Conservation (phyloP, 2,797 vertebrate species). For the Melanotaenia maccullochi region DNA sequence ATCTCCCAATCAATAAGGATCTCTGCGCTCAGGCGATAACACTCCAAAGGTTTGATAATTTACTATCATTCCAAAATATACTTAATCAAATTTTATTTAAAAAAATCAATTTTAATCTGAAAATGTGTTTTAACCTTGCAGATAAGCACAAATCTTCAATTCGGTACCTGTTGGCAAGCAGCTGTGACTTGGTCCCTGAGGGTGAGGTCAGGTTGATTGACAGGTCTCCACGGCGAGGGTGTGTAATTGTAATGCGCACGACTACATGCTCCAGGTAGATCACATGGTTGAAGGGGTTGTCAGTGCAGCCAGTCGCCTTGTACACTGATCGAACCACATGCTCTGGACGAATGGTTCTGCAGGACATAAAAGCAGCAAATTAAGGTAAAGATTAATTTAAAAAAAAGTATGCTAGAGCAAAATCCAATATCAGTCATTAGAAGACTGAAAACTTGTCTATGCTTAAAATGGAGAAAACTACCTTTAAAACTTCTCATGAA, state of each 20-base stretch:
- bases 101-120: not conserved
- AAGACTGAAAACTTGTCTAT: not conserved
- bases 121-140: not conserved
- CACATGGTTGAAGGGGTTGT: constrained; percentile 94
- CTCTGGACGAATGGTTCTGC: constrained; percentile 96
- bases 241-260: constrained; percentile 95
- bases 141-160: not conserved
- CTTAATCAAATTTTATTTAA: not conserved
- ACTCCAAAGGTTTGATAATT: not conserved
- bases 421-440: not conserved
- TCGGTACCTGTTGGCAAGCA: constrained; percentile 95
- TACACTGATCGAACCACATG: constrained; percentile 95
- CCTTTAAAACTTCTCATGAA: not conserved
- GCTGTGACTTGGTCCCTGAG: constrained; percentile 97
- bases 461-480: not conserved
- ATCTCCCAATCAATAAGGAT: not conserved
- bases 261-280: constrained; percentile 98
- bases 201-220: constrained; percentile 98
- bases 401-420: not conserved
- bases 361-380: constrained; percentile 24
- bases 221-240: constrained; percentile 95
- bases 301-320: constrained; percentile 95
- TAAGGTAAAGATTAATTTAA: not conserved
- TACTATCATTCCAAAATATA: not conserved
- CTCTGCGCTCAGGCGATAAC: not conserved